Percentiles rank a stretch among this genome's conserved stretches.
phyloP scores from a whole-genome alignment of 2,797 vertebrate genomes.

The Spinibarbus caldwelli region DNA sequence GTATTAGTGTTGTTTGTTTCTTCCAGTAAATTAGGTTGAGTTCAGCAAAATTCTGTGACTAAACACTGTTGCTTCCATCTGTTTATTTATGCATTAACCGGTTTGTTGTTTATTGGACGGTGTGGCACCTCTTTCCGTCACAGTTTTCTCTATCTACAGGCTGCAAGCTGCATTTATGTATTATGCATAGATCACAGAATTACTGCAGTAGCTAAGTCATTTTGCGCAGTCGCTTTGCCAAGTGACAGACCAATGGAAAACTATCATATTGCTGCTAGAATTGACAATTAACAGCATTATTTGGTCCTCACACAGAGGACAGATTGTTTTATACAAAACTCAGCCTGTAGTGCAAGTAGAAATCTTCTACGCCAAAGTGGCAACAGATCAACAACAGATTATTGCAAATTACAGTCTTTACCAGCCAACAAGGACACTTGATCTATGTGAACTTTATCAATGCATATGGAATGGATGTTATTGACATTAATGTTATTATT shows the following conservation, averaged over 20 bases:
- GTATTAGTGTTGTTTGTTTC: not conserved
- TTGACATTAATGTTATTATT: not conserved
- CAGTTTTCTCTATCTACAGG: conserved; percentile 30
- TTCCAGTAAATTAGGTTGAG: not conserved
- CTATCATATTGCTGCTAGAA: not conserved
- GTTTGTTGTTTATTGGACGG: conserved; percentile 10
- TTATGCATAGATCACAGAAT: conserved; percentile 33
- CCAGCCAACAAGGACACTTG: not conserved
- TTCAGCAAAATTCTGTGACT: not conserved
- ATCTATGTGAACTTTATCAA: not conserved
- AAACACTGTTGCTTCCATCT: conserved; percentile 27
- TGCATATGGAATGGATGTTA: not conserved
- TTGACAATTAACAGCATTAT: conserved; percentile 10
- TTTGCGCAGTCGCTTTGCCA: not conserved
- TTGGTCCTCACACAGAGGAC: not conserved
- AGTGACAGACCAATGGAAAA: conserved; percentile 8
- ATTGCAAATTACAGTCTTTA: not conserved
- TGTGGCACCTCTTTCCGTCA: conserved; percentile 1
- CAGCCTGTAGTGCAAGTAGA: not conserved
- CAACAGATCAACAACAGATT: not conserved
- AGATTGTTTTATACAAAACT: conserved; percentile 11
- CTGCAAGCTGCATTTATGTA: conserved; percentile 26
- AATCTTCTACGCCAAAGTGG: not conserved
- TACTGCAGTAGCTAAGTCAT: not conserved
- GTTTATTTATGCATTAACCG: conserved; percentile 43